Conservation (phyloP, 2,888 invertebrate genomes). For the Lasioglossum marginatum region DNA sequence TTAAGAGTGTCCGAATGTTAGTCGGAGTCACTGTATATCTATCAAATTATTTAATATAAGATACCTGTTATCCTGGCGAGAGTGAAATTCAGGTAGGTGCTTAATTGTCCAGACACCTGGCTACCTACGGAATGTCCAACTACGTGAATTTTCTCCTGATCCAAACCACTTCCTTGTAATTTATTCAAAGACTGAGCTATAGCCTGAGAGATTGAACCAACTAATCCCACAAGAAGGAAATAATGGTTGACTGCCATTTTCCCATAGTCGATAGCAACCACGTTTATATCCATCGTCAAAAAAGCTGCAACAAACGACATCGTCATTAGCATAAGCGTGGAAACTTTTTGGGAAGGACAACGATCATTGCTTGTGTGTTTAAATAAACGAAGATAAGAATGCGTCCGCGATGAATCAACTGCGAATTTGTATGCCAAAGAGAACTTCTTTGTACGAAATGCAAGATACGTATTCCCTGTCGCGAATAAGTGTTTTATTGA, state of each 20-base stretch:
- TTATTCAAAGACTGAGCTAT: slow-evolving; percentile 69
- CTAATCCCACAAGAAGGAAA: slow-evolving; percentile 60
- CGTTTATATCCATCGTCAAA: slow-evolving; percentile 82
- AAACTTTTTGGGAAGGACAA: not conserved
- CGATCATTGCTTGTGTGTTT: too few species aligned
- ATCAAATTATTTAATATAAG: slow-evolving; percentile 15
- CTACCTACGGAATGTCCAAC: slow-evolving; percentile 79
- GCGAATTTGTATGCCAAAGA: too few species aligned
- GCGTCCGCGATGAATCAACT: not conserved
- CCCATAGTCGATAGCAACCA: slow-evolving; percentile 85
- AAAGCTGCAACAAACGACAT: slow-evolving; percentile 78
- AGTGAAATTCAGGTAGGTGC: slow-evolving; percentile 62
- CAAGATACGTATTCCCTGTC: too few species aligned
- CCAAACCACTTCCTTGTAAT: slow-evolving; percentile 67
- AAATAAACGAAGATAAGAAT: not conserved
- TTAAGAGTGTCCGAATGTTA: too few species aligned
- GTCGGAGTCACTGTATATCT: not conserved
- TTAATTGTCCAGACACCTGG: slow-evolving; percentile 74
- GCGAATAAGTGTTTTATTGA: too few species aligned
- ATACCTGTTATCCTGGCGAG: slow-evolving; percentile 76
- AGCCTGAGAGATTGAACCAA: slow-evolving; percentile 59
- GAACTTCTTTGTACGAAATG: too few species aligned
- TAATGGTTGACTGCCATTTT: slow-evolving; percentile 70
- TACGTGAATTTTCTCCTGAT: slow-evolving; percentile 69
- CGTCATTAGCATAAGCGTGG: not conserved